Conservation (phyloP, 2,888 invertebrate genomes). For the Nymphalis polychloros region DNA sequence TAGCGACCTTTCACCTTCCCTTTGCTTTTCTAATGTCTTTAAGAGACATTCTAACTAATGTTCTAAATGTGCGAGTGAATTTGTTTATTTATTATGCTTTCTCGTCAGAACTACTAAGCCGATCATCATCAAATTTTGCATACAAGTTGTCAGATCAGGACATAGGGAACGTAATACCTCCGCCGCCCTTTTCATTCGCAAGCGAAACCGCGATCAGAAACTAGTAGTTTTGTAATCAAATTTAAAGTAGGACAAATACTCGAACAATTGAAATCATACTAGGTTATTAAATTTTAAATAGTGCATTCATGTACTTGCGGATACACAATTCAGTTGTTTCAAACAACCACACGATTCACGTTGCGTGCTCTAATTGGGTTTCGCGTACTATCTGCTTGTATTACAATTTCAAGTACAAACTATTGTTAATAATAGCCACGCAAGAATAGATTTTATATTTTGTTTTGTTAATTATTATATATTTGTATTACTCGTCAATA, state of each 20-base stretch:
- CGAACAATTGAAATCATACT: not conserved
- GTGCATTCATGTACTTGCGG: not conserved
- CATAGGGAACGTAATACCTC: too few species aligned
- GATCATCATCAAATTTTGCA: too few species aligned
- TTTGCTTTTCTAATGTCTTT: conserved; percentile 19
- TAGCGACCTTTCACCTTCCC: conserved; percentile 34
- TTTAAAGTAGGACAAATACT: not conserved
- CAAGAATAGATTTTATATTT: not conserved
- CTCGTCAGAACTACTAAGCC: too few species aligned
- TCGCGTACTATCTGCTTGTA: conserved; percentile 13
- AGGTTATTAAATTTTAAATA: not conserved
- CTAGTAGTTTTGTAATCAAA: too few species aligned
- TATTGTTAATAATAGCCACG: not conserved
- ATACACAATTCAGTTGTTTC: conserved; percentile 18
- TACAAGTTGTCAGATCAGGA: too few species aligned
- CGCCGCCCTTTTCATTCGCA: too few species aligned
- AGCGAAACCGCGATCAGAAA: too few species aligned
- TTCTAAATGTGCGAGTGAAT: too few species aligned
- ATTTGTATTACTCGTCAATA: too few species aligned
- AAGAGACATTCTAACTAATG: not conserved
- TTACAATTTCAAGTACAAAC: conserved; percentile 1
- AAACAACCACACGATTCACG: conserved; percentile 1
- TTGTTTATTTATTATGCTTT: too few species aligned
- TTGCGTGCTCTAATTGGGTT: conserved; percentile 21
- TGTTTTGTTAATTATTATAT: too few species aligned